These are phyloP conservation scores for Magallana gigas DNA, from an alignment of 1,140 invertebrate species.

Conservation along the genomic window DNA sequence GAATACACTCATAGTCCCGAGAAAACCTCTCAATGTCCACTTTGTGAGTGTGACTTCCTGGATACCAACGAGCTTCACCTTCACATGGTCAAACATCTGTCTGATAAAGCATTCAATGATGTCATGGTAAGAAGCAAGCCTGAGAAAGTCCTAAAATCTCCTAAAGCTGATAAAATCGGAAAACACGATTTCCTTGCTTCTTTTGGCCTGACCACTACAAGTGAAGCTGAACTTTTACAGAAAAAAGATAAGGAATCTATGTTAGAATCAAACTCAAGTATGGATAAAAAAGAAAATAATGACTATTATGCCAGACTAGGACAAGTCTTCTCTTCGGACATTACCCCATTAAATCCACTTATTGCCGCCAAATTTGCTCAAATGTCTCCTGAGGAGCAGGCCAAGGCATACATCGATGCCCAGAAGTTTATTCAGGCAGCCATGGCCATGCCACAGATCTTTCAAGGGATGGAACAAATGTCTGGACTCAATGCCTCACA, in stretches of 20 bases:
- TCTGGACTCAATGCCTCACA: slow-evolving; percentile 48
- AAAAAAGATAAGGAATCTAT: slow-evolving; percentile 72
- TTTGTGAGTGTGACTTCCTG: slow-evolving; percentile 77
- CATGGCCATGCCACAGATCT: slow-evolving; percentile 19
- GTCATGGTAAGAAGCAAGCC: slow-evolving; percentile 48
- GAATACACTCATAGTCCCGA: slow-evolving; percentile 68
- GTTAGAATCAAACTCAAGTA: slow-evolving; percentile 49
- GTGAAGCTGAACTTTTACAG: slow-evolving; percentile 45
- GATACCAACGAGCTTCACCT: slow-evolving; percentile 69
- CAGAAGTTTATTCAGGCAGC: slow-evolving; percentile 63
- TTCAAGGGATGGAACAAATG: slow-evolving; percentile 11
- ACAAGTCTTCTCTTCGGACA: slow-evolving; percentile 60
- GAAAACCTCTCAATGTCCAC: slow-evolving; percentile 69
- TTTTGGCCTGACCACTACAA: slow-evolving; percentile 83
- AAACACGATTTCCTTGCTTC: slow-evolving; percentile 90
- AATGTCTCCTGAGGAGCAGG: slow-evolving; percentile 46
- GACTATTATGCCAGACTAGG: slow-evolving; percentile 70
- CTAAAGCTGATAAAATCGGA: slow-evolving; percentile 47
- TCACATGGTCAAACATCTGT: slow-evolving; percentile 76
- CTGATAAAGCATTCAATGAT: slow-evolving; percentile 71
- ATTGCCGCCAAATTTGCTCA: slow-evolving; percentile 38
- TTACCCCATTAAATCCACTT: slow-evolving; percentile 54
- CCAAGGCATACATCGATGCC: slow-evolving; percentile 52
- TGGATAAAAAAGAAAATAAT: slow-evolving; percentile 67
- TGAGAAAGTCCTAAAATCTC: slow-evolving; percentile 41